Base-by-base conservation (phyloP, 2,888 invertebrate species). In the Girardia tigrina region DNA sequence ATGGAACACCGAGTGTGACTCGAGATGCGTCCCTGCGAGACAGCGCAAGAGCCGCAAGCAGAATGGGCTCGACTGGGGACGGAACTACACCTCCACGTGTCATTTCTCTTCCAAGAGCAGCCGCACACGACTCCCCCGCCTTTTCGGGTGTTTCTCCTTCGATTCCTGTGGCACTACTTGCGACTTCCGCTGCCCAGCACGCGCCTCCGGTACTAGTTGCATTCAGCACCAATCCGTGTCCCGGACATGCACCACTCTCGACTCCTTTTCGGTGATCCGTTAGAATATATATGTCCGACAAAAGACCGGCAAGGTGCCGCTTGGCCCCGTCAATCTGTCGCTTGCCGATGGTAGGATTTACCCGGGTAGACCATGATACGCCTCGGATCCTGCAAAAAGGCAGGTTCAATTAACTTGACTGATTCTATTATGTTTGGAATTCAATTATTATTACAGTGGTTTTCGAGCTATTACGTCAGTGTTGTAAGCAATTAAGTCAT, bases 241-340 rank as follows among this genome's bases (percentile, higher is more conserved):
- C 89, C 79, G 85, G 86, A 14, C 86, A 86, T 12, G 71, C 8
- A 16, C 77, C 77, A 28, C 28, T 20, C 2, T 26, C 29, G 4
- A 42, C 77, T 2, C 72, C 76, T 84, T 29, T 29, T 26, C 71
- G n/a, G 16, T 76, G 76, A 85, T 98, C 97, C 0, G 92, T 91
- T 81, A 91, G 90, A 78, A 99, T 91, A 82, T 92, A 98, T 76
- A 98, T 90, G 83, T 99, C 97, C 0, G 94, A 91, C 16, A 98
- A 84, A 83, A 91, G 94, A 77, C 93, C 90, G 1, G 94, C 86
- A 84, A 97, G 88, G 6, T 91, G 88, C 77, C 91, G 90, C 85
- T 97, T 94, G 0, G 95, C 91, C 2, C 91, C 87, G 79, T 94
- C 94, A 0, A 98, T 90, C 79, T 95, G 90, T 79, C 98, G 88